Evolutionary conservation across 2,888 invertebrate genomes (phyloP).

Genomic region (Lithophane ornitopus): DNA sequence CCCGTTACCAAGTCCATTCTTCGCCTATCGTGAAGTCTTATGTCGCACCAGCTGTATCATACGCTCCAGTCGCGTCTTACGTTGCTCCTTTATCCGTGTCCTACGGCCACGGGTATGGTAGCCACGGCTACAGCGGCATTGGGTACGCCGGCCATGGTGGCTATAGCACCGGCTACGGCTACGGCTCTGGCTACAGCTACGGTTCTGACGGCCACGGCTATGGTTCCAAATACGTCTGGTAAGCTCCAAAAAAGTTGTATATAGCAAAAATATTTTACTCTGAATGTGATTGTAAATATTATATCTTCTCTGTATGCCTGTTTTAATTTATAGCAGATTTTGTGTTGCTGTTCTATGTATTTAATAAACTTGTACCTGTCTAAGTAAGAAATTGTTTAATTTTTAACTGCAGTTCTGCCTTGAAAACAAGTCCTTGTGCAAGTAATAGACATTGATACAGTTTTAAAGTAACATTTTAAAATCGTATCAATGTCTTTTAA

Average conservation of each 20-base stretch:
- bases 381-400: conserved; percentile 30
- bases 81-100: conserved; percentile 53
- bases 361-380: conserved; percentile 56
- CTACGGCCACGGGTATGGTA: conserved; percentile 49
- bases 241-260: conserved; percentile 35
- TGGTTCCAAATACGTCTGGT: conserved; percentile 75
- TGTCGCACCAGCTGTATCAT: conserved; percentile 61
- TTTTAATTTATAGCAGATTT: conserved; percentile 54
- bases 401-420: conserved; percentile 6
- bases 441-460: conserved; percentile 4
- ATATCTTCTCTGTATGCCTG: conserved; percentile 41
- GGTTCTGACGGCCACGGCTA: conserved; percentile 27
- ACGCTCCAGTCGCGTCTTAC: conserved; percentile 59
- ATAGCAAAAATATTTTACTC: conserved; percentile 10
- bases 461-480: neutral
- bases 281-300: conserved; percentile 51
- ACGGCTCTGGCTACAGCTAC: conserved; percentile 57
- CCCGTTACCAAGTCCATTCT: conserved; percentile 77
- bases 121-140: conserved; percentile 34
- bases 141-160: conserved; percentile 35
- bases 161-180: conserved; percentile 29
- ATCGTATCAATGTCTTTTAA: neutral
- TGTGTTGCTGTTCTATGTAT: conserved; percentile 41
- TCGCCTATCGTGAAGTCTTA: conserved; percentile 64
- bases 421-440: conserved; percentile 4